Evolutionary conservation across 2,888 invertebrate genomes (phyloP).

Genomic region (Sphecodes monilicornis): DNA sequence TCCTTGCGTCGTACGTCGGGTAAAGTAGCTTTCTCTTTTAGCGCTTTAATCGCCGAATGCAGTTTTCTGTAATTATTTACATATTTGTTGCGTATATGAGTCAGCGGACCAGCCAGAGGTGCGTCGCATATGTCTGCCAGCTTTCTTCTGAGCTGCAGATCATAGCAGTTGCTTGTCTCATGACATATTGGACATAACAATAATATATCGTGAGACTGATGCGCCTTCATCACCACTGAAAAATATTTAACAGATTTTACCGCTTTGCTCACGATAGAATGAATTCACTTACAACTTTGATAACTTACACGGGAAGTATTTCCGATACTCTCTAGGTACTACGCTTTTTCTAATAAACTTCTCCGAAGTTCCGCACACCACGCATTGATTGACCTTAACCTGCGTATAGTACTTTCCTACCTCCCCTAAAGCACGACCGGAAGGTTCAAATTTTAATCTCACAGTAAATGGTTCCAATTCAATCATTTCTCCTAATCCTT

Average conservation of each 20-base stretch:
- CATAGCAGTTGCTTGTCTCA: slow-evolving; percentile 88
- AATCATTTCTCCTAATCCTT: slow-evolving; percentile 84
- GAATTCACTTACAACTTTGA: neutral
- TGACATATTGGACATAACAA: slow-evolving; percentile 91
- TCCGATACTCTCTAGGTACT: slow-evolving; percentile 93
- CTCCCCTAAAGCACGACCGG: slow-evolving; percentile 89
- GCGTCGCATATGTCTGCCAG: slow-evolving; percentile 88
- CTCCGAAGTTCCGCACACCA: slow-evolving; percentile 90
- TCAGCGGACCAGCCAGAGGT: slow-evolving; percentile 85
- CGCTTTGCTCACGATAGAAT: neutral
- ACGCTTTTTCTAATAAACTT: slow-evolving; percentile 91
- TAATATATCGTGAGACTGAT: slow-evolving; percentile 92
- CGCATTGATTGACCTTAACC: slow-evolving; percentile 91
- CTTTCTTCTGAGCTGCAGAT: slow-evolving; percentile 86
- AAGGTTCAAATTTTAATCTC: slow-evolving; percentile 91
- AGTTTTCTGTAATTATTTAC: slow-evolving; percentile 85
- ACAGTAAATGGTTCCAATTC: slow-evolving; percentile 88
- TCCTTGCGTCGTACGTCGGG: slow-evolving; percentile 75
- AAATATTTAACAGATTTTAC: slow-evolving; percentile 8
- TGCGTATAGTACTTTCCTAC: slow-evolving; percentile 90
- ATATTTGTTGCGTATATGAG: slow-evolving; percentile 70
- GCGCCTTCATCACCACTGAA: slow-evolving; percentile 90
- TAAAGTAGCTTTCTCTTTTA: slow-evolving; percentile 81
- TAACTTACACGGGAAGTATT: slow-evolving; percentile 88
- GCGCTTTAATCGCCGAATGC: slow-evolving; percentile 87